Percentiles rank a stretch among this genome's conserved stretches.
phyloP scores from a whole-genome alignment of 1,140 invertebrate species.

The Macrocentrus cingulum region DNA sequence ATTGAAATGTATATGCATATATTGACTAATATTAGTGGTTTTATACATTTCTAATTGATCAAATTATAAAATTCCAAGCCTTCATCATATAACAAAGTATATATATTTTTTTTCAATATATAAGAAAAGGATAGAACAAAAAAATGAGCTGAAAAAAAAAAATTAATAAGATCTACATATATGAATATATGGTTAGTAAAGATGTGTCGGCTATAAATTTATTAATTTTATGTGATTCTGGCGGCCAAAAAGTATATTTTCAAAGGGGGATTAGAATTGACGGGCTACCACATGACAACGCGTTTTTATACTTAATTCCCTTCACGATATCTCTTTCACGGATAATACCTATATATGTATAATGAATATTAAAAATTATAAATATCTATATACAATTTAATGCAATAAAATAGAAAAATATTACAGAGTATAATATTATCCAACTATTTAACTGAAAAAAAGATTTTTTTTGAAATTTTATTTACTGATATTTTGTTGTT shows the following conservation, averaged over 20 bases:
- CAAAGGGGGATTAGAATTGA: slow-evolving; percentile 27
- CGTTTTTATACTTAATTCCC: background rate
- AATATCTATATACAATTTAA: background rate
- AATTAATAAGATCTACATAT: background rate
- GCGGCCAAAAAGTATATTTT: slow-evolving; percentile 8
- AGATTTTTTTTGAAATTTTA: background rate
- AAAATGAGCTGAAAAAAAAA: slow-evolving; percentile 3
- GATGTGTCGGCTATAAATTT: slow-evolving; percentile 41
- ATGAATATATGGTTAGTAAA: background rate
- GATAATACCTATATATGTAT: background rate
- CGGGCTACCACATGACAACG: background rate
- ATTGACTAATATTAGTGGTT: too few species aligned
- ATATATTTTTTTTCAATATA: too few species aligned
- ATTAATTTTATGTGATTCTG: slow-evolving; percentile 41
- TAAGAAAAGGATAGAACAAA: too few species aligned
- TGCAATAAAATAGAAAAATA: background rate
- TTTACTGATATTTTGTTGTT: background rate
- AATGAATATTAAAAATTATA: background rate
- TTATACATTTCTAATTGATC: too few species aligned
- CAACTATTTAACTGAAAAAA: background rate
- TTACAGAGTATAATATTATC: background rate
- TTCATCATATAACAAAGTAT: too few species aligned
- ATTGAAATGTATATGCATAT: too few species aligned
- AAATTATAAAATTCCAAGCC: too few species aligned
- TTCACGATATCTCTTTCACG: background rate